Evolutionary conservation across 2,888 invertebrate genomes (phyloP), one percentile per base, ranked within the genome.

Genomic region (Silvanus unidentatus): DNA sequence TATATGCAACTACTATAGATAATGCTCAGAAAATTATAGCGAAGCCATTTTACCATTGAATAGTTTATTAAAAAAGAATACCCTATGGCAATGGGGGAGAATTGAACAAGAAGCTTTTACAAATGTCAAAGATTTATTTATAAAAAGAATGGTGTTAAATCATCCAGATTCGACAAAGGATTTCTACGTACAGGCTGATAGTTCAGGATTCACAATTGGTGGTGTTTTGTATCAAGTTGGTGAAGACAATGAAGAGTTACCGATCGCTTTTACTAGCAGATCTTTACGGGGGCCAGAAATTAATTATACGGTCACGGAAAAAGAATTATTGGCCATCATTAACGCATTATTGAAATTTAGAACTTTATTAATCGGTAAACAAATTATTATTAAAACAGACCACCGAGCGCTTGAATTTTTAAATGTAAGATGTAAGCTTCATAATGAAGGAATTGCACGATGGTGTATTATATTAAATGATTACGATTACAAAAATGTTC

Each of bases 361-460:
- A 8, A n/a, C n/a, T n/a, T n/a, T n/a, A n/a, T n/a, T n/a, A n/a
- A n/a, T n/a, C n/a, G n/a, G n/a, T n/a, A n/a, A n/a, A n/a, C n/a
- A n/a, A n/a, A n/a, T n/a, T n/a, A n/a, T n/a, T n/a, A 44, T 48
- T 12, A 30, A 42, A 3, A 50, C 50, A 2, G 50, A 50, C 35
- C 48, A 48, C 14, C 16, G 30, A 13, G 48, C 42, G 2, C 35
- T 48, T 1, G 40, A 27, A 15, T 48, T 45, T 13, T 10, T 48
- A 6, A 41, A 45, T n/a, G n/a, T n/a, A 15, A 16, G 16, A 8
- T 45, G 44, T 16, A 37, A 34, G 2, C 14, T 45, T 12, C 13
- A 36, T 6, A 11, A 8, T 30, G 30, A 30, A 10, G 4, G 37
- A 13, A 2, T 36, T 10, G 44, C 45, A 11, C 36, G 40, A 11